Conservation (phyloP, 2,797 vertebrate species). For the Dendrocincla tyrannina region DNA sequence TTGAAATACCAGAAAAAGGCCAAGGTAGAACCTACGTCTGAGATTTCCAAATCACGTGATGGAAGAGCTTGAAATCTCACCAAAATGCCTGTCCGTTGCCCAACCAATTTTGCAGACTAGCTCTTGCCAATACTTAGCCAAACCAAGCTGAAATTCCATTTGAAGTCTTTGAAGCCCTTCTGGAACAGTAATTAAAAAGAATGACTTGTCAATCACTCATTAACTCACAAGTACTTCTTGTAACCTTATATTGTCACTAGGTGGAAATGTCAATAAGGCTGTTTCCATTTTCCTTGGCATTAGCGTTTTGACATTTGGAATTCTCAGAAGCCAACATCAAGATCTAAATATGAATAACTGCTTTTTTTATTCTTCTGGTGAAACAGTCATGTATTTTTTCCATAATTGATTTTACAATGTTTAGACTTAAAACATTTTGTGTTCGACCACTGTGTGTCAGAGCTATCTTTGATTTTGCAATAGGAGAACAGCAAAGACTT, state of each 20-base stretch:
- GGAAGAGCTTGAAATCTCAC: background rate
- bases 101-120: background rate
- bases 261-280: background rate
- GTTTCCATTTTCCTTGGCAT: background rate
- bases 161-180: background rate
- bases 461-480: background rate
- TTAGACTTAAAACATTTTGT: background rate
- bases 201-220: background rate
- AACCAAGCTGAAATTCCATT: conserved; percentile 2
- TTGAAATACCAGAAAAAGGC: background rate
- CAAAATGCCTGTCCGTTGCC: background rate
- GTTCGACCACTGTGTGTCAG: background rate
- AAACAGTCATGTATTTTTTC: background rate
- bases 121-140: background rate
- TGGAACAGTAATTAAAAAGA: background rate
- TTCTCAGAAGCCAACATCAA: background rate
- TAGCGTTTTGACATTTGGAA: background rate
- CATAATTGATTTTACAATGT: background rate
- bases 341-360: background rate
- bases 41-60: background rate
- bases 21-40: background rate
- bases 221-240: background rate
- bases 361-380: background rate
- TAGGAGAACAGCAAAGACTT: background rate
- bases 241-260: background rate